Percentiles rank a stretch among this genome's conserved stretches.
These are phyloP conservation scores for Enoplosus armatus DNA, from an alignment of 2,797 vertebrate genomes.

Conservation along the genomic window DNA sequence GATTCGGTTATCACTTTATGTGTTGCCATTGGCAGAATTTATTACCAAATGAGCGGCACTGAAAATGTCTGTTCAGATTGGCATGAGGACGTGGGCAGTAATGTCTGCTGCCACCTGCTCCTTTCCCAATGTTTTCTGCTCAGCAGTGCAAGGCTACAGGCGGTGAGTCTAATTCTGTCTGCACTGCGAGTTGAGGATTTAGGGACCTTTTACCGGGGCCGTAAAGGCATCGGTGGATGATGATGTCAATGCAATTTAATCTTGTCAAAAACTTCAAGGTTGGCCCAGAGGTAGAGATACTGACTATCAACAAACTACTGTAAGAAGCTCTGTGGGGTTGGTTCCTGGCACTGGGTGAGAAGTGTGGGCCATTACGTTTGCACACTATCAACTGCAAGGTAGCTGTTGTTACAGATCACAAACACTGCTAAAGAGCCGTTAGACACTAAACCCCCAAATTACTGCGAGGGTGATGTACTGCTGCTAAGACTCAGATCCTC, in stretches of 20 bases:
- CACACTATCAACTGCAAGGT: conserved; percentile 47
- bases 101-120: conserved; percentile 80
- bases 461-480: conserved; percentile 48
- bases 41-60: conserved; percentile 61
- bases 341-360: conserved; percentile 43
- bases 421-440: conserved; percentile 57
- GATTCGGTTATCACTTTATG: conserved; percentile 61
- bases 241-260: conserved; percentile 65
- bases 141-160: conserved; percentile 61
- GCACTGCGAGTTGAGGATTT: conserved; percentile 62
- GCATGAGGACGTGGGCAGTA: conserved; percentile 72
- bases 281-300: conserved; percentile 53
- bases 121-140: conserved; percentile 63
- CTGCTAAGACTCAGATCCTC: conserved; percentile 31
- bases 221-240: conserved; percentile 60
- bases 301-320: conserved; percentile 41
- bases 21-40: conserved; percentile 63
- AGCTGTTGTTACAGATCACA: conserved; percentile 62
- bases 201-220: conserved; percentile 54
- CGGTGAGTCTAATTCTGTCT: conserved; percentile 58
- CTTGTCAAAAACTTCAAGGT: conserved; percentile 59
- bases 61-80: conserved; percentile 76
- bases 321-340: conserved; percentile 44
- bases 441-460: conserved; percentile 63
- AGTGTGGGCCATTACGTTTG: conserved; percentile 43